A percentile compares a stretch with the other conserved stretches of the same genome.
phyloP scores from a whole-genome alignment of 2,797 vertebrate genomes.

The Bryconaethiops microstoma region DNA sequence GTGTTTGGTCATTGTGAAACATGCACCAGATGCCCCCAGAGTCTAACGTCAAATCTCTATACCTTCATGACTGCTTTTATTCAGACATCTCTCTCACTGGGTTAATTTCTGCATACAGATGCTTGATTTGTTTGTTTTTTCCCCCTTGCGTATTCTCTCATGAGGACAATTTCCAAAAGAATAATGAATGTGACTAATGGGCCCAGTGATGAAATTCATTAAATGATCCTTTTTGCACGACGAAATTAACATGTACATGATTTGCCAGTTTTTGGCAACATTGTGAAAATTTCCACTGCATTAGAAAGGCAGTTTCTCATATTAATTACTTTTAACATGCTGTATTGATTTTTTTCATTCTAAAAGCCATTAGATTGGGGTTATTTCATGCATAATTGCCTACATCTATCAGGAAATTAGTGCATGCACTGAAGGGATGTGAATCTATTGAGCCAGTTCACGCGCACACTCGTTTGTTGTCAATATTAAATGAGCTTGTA shows the following conservation, averaged over 20 bases:
- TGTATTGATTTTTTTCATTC: slow-evolving; percentile 41
- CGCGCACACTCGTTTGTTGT: background rate
- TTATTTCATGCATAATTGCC: slow-evolving; percentile 37
- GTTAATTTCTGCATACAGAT: background rate
- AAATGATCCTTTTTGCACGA: slow-evolving; percentile 3
- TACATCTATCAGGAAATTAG: slow-evolving; percentile 46
- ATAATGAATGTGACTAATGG: slow-evolving; percentile 23
- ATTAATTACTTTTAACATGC: slow-evolving; percentile 47
- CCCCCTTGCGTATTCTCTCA: background rate
- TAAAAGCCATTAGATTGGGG: slow-evolving; percentile 39
- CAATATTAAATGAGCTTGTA: slow-evolving; percentile 7
- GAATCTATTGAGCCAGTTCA: slow-evolving; percentile 16
- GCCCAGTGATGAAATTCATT: slow-evolving; percentile 19
- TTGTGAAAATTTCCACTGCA: slow-evolving; percentile 27
- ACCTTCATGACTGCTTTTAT: background rate
- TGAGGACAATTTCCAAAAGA: slow-evolving; percentile 12
- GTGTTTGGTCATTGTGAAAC: background rate
- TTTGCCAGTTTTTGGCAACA: background rate
- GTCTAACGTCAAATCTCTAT: background rate
- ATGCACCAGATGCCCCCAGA: slow-evolving; percentile 5
- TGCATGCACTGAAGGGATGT: background rate
- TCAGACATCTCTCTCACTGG: background rate
- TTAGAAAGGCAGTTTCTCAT: slow-evolving; percentile 22
- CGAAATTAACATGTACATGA: slow-evolving; percentile 13
- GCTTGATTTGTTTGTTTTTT: background rate